Percentiles rank a stretch among this genome's conserved stretches.
Conservation (phyloP, 2,113 vertebrate genomes). For the Pelusios castaneus region DNA sequence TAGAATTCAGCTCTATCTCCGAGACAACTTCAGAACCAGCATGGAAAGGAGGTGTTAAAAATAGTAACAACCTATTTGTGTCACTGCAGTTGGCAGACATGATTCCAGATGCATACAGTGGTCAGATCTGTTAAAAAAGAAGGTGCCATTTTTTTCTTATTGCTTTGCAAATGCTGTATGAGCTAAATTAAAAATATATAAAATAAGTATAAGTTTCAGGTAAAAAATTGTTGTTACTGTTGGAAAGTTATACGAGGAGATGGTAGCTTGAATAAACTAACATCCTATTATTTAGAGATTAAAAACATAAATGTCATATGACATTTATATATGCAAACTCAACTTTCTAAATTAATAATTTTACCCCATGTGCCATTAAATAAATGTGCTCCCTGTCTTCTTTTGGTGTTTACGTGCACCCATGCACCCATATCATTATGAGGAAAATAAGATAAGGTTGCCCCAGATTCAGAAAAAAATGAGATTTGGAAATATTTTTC, state of each 20-base stretch:
- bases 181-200: background rate
- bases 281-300: background rate
- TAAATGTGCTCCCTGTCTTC: fast-evolving
- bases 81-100: background rate
- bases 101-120: background rate
- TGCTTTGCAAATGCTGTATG: background rate
- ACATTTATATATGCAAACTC: fast-evolving
- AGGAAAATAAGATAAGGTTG: background rate
- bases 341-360: background rate
- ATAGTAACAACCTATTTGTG: background rate
- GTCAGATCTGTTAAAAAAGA: background rate
- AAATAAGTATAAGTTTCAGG: background rate
- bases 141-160: background rate
- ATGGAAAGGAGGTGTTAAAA: background rate
- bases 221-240: fast-evolving
- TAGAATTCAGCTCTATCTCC: background rate
- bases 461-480: background rate
- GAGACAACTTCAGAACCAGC: background rate
- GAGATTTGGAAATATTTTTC: conserved; percentile 3
- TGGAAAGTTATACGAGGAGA: background rate
- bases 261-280: background rate
- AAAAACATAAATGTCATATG: background rate
- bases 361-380: background rate
- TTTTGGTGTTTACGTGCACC: background rate
- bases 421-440: background rate